Evolutionary conservation across 2,113 vertebrate species (phyloP), one percentile per base, ranked within the genome.

Genomic region (Serinus canaria): DNA sequence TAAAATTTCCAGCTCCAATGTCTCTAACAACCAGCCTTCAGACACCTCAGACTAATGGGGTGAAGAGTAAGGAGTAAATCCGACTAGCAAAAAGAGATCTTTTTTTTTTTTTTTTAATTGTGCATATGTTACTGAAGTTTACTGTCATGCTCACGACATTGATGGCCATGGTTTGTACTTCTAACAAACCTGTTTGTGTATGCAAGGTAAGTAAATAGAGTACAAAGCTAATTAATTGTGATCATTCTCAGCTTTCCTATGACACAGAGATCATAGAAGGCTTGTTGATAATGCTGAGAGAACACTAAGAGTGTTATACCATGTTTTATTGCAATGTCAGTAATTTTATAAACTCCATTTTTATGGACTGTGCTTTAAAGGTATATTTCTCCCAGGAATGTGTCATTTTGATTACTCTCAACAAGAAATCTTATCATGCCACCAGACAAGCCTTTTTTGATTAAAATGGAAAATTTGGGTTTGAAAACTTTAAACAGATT

Each of bases 331-430:
- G 37, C 73, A 43, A 15, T 67, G 73, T 39, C 69, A 72, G 84
- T 67, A 70, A 68, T 63, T 82, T 91, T 92, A 87, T 82, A 89
- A 70, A 89, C 87, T 93, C 87, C 2, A 4, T 28, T 87, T 96
- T 96, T 89, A 94, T 81, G 73, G 56, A 78, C 83, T 94, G 37
- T 58, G 31, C 84, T 95, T 87, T 91, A 81, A 94, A 84, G 89
- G 41, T 64, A 9, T 83, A 83, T 95, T 95, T 95, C 63, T 86
- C 41, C 60, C n/a, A 74, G 63, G 63, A 79, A 86, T 22, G 28
- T 83, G 83, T 68, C 62, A 53, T 93, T 96, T 95, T 80, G 86
- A 89, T 91, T 55, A 67, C 73, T 67, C 60, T 74, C 0, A 0
- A 83, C 43, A 74, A 55, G 73, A 77, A 55, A 53, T 92, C 83